Evolutionary conservation across 1,140 invertebrate species (phyloP), one percentile per base, ranked within the genome.

Genomic region (Drosophila pseudoobscura): DNA sequence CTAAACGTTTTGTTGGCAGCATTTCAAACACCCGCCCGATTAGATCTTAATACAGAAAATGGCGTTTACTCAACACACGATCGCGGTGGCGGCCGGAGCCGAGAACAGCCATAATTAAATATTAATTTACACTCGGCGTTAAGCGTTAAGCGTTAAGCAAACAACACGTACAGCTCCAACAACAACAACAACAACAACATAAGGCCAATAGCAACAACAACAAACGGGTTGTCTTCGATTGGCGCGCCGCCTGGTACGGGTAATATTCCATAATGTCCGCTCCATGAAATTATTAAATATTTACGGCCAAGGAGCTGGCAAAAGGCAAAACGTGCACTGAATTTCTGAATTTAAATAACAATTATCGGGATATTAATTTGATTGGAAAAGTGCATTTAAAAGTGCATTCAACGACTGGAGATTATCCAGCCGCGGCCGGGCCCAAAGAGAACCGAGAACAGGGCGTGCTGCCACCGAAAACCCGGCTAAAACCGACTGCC

Each of bases 71-170:
- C 73, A 75, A 61, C 71, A 75, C 73, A 75, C 73, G 62, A 75
- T 61, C 56, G 29, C 2, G 1, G 9, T 2, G 24, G 66, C 64
- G 31, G 22, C 61, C 39, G 53, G 56, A 31, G 39, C 69, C 58
- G 68, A 63, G 60, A 85, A 87, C 62, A 71, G 66, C 65, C 70
- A 88, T 87, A 88, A 87, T 87, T 87, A 87, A 87, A 87, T 88
- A 87, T 75, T 87, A 87, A 87, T 87, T 87, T 88, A 87, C 82
- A 87, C 82, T 73, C 74, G 74, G 51, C 65, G 83, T 82, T 88
- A 88, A 87, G 73, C 65, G 83, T 82, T 88, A 88, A 87, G 73
- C 82, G 83, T 82, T 88, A 88, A 87, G 73, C 82, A 87, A 87
- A 87, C 82, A 87, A 68, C 80, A 85, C 80, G 80, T 85, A 59